Percentiles rank a stretch among this genome's conserved stretches.
Evolutionary conservation across 2,888 invertebrate species (phyloP).

Genomic region (Andrena minutula): DNA sequence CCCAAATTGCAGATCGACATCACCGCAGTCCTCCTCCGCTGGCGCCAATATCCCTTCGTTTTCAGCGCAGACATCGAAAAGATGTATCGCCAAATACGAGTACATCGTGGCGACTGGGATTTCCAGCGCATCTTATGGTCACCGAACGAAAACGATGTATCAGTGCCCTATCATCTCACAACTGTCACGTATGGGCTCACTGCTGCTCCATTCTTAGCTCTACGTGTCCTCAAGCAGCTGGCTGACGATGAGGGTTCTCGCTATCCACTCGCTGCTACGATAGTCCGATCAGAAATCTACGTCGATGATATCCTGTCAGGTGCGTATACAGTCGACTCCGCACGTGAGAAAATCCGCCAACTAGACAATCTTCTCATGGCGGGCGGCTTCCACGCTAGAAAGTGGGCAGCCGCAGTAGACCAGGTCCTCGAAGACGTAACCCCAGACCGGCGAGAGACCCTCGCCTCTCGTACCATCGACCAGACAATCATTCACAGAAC

Average conservation of each 20-base stretch:
- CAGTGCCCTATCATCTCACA: neutral
- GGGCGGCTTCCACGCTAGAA: no score
- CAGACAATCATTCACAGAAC: neutral
- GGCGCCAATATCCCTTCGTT: neutral
- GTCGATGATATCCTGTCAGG: neutral
- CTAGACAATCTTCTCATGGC: neutral
- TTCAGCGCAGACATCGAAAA: neutral
- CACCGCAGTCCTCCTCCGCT: neutral
- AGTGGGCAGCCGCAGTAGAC: neutral
- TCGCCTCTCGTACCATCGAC: neutral
- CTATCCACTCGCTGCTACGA: neutral
- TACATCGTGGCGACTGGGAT: neutral
- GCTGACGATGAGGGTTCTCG: neutral
- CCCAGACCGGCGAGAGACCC: neutral
- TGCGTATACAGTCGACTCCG: neutral
- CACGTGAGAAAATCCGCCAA: neutral
- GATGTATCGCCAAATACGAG: constrained; percentile 1
- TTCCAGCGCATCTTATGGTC: neutral
- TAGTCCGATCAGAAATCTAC: neutral
- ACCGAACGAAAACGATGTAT: no score
- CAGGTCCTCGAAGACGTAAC: no score
- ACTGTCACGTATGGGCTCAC: neutral
- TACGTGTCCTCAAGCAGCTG: neutral
- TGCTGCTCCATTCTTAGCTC: neutral
- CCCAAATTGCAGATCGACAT: neutral